Conservation (phyloP, 2,888 invertebrate species). For the Myopa testacea region DNA sequence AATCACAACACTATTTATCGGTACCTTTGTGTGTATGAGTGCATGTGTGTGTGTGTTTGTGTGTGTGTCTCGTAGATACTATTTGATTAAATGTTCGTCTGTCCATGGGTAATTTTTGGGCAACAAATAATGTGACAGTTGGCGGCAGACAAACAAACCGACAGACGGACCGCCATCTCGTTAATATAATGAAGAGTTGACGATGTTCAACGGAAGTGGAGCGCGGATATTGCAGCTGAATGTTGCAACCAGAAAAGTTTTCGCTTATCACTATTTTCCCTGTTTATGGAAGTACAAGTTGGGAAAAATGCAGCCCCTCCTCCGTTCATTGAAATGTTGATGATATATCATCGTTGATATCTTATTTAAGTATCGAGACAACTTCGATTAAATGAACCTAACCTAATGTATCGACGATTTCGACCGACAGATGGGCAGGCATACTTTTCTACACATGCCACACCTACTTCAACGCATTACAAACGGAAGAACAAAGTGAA, state of each 20-base stretch:
- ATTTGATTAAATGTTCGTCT: constrained; percentile 37
- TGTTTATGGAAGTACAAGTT: not conserved
- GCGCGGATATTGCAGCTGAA: constrained; percentile 34
- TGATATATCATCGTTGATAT: too few species aligned
- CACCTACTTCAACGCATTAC: too few species aligned
- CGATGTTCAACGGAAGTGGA: constrained; percentile 29
- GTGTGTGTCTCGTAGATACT: constrained; percentile 24
- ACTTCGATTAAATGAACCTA: too few species aligned
- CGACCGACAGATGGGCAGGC: too few species aligned
- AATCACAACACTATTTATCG: not conserved
- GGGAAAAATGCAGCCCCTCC: not conserved
- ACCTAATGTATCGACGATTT: too few species aligned
- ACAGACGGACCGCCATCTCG: constrained; percentile 36
- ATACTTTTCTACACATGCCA: too few species aligned
- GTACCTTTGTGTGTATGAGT: not conserved
- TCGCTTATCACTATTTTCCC: not conserved
- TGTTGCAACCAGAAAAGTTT: constrained; percentile 44
- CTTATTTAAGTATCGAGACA: too few species aligned
- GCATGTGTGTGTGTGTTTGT: not conserved
- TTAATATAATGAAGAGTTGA: constrained; percentile 46
- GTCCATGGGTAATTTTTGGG: constrained; percentile 41
- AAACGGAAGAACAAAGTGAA: too few species aligned
- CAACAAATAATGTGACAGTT: constrained; percentile 43
- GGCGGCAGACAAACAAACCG: constrained; percentile 32
- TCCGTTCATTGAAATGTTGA: too few species aligned